Evolutionary conservation across 2,797 vertebrate species (phyloP).

Genomic region (Poeciliopsis turneri): DNA sequence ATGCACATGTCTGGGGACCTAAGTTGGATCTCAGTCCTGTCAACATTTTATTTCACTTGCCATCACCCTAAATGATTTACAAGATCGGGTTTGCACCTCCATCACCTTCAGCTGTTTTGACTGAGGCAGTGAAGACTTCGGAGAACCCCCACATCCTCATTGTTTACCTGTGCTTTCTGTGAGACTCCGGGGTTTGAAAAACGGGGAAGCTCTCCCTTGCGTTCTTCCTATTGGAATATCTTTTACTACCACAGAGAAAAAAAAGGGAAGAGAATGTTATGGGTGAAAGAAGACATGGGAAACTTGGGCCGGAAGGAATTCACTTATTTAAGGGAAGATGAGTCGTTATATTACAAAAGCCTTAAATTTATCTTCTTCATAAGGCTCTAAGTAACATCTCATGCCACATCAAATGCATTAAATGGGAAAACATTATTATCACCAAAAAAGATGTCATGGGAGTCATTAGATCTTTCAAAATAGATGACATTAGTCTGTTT

Average conservation of each 20-base stretch:
- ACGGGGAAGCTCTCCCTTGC: constrained; percentile 28
- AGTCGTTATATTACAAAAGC: constrained; percentile 9
- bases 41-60: constrained; percentile 90
- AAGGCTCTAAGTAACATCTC: background rate
- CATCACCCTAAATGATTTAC: constrained; percentile 88
- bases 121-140: constrained; percentile 79
- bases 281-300: constrained; percentile 22
- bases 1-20: constrained; percentile 82
- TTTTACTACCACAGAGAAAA: constrained; percentile 70
- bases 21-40: constrained; percentile 84
- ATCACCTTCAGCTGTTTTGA: constrained; percentile 82
- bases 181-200: constrained; percentile 47
- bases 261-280: constrained; percentile 29
- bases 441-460: constrained; percentile 1
- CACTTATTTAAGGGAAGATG: constrained; percentile 23
- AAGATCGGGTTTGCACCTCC: constrained; percentile 88
- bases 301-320: constrained; percentile 8
- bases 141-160: constrained; percentile 45
- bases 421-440: constrained; percentile 28
- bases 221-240: constrained; percentile 67
- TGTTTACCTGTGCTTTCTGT: constrained; percentile 36
- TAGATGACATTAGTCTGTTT: constrained; percentile 3
- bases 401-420: background rate
- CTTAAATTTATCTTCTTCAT: constrained; percentile 9
- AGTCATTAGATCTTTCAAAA: constrained; percentile 5